Base-by-base conservation (phyloP, 92 coral and sea anemone genomes). In the Diadumene lineata region DNA sequence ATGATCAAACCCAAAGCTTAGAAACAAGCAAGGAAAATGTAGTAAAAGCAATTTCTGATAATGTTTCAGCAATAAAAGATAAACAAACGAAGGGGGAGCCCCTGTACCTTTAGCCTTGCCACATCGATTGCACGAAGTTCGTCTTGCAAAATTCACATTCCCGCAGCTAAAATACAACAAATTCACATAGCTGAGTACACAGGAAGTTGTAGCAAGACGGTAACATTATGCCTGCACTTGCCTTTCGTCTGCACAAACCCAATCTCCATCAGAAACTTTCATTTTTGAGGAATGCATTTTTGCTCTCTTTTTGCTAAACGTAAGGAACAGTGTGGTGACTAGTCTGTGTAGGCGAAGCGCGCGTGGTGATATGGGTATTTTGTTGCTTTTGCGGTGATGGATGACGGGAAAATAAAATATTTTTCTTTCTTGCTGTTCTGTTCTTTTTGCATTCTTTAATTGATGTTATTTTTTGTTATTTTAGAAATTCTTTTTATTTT, bases 161-260 rank as follows among this genome's bases (percentile, higher is more conserved):
- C 91, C 99, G 73, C 99, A 96, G 70, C 99, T 96, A 60, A 32
- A 75, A 81, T 46, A 31, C 31, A 64, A 15, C 17, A 64, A 43
- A 67, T 18, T 11, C 18, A 27, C 23, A 6, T 3, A 7, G 11
- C 8, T 22, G 17, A 62, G 51, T 34, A 48, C 24, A 38, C 18
- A 15, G 19, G 18, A 2, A 53, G 58, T 3, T 53, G 58, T 31
- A 17, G 21, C 43, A 31, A 67, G 76, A 66, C 32, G 69, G 8
- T 29, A 1, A 34, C 17, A 8, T 23, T 68, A 19, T 11, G 23
- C 27, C 34, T 28, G 10, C 11, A 25, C 77, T 64, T 75, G 92
- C 99, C 88, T 89, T 66, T 82, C 81, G 76, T 96, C 99, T 15
- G 91, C 63, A 79, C 99, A 96, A 79, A 90, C 87, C 98, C 98